A percentile compares a stretch with the other conserved stretches of the same genome.
These are phyloP conservation scores for Slavum lentiscoides DNA, from an alignment of 2,888 invertebrate genomes.

Conservation along the genomic window DNA sequence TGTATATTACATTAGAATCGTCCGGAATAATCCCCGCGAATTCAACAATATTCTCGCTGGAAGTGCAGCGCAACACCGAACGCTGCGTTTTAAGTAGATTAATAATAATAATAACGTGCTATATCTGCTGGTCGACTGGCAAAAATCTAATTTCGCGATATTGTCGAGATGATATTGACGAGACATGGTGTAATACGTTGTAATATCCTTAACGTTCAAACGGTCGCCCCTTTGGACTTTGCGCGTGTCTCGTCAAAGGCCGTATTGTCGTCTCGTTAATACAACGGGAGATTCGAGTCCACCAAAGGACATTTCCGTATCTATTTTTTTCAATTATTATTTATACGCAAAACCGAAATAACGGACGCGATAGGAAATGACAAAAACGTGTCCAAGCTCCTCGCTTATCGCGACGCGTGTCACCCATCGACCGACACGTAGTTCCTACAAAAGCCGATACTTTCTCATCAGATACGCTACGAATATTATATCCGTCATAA, in stretches of 20 bases:
- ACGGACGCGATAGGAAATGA: too few species aligned
- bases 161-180: conserved; percentile 8
- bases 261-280: not conserved
- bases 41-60: not conserved
- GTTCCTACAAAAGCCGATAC: too few species aligned
- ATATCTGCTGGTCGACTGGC: not conserved
- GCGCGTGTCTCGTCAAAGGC: not conserved
- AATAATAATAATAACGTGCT: not conserved
- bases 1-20: too few species aligned
- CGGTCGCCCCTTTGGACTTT: too few species aligned
- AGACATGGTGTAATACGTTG: not conserved
- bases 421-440: too few species aligned
- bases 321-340: conserved; percentile 1
- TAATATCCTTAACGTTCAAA: not conserved
- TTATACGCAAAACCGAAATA: not conserved
- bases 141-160: conserved; percentile 36
- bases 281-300: not conserved
- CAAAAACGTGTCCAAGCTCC: too few species aligned
- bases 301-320: not conserved
- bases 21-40: not conserved
- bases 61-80: not conserved
- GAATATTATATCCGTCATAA: too few species aligned
- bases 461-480: too few species aligned
- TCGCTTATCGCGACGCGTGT: too few species aligned
- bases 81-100: not conserved